phyloP scores from a whole-genome alignment of 2,797 vertebrate genomes.

The Amblyraja radiata region DNA sequence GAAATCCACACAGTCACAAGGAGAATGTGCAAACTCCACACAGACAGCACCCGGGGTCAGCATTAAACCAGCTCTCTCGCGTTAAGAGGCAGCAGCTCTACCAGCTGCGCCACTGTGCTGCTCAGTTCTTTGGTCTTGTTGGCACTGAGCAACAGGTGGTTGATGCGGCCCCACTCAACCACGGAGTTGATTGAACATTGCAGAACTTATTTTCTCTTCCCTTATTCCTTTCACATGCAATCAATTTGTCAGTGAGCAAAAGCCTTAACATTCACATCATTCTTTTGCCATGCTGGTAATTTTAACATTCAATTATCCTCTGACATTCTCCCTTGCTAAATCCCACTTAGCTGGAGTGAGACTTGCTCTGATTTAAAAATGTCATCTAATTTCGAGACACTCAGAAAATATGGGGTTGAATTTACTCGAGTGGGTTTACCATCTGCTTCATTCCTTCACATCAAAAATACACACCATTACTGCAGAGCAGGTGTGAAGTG shows the following conservation, averaged over 20 bases:
- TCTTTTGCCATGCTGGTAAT: background rate
- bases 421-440: background rate
- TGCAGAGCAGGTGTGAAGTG: background rate
- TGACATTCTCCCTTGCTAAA: background rate
- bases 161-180: too few relatives aligned
- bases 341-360: slow-evolving; percentile 16
- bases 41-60: too few relatives aligned
- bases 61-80: too few relatives aligned
- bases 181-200: background rate
- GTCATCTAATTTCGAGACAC: background rate
- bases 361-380: background rate
- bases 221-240: background rate
- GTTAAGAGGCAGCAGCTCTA: too few relatives aligned
- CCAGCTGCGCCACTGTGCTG: too few relatives aligned
- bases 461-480: background rate
- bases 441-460: background rate
- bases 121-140: too few relatives aligned
- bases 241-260: background rate
- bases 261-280: background rate
- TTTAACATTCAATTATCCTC: background rate
- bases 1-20: too few relatives aligned
- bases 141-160: too few relatives aligned
- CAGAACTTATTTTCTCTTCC: background rate
- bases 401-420: background rate
- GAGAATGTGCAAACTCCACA: too few relatives aligned